Conservation (phyloP, 2,888 invertebrate species). For the Agrenia bidenticulata region DNA sequence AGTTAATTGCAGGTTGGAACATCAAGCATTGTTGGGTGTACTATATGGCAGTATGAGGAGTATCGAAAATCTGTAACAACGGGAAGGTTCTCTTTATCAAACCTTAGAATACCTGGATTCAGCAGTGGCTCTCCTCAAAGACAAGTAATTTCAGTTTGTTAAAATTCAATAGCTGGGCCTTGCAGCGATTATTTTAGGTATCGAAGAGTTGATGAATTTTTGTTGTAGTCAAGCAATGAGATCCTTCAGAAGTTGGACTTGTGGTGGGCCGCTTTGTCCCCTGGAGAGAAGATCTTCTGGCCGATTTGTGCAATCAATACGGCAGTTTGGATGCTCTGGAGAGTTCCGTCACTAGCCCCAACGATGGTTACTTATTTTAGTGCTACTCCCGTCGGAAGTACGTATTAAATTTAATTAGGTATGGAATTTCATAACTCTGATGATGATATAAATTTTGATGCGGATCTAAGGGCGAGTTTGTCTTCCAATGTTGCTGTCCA, state of each 20-base stretch:
- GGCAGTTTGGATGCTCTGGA: conserved; percentile 80
- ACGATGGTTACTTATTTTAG: conserved; percentile 83
- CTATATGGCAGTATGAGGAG: conserved; percentile 86
- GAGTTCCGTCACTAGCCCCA: conserved; percentile 68
- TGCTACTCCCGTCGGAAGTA: conserved; percentile 76
- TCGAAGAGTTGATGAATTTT: background rate
- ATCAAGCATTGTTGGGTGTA: conserved; percentile 70
- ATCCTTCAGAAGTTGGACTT: conserved; percentile 57
- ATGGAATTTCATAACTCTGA: background rate
- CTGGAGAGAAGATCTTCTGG: conserved; percentile 75
- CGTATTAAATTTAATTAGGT: conserved; percentile 55
- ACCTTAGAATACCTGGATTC: conserved; percentile 25
- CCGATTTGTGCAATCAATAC: conserved; percentile 77
- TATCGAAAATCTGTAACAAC: conserved; percentile 54
- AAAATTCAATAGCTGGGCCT: background rate
- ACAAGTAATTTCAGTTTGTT: conserved; percentile 12
- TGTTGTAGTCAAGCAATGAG: conserved; percentile 44
- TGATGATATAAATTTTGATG: background rate
- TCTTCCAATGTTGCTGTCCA: conserved; percentile 88
- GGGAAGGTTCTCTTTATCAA: conserved; percentile 39
- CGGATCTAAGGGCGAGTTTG: conserved; percentile 67
- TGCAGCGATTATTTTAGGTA: background rate
- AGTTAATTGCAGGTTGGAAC: conserved; percentile 63
- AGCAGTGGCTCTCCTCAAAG: conserved; percentile 16
- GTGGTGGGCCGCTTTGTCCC: conserved; percentile 73